Base-by-base conservation (phyloP, 2,113 vertebrate genomes). In the Erpornis zantholeuca region DNA sequence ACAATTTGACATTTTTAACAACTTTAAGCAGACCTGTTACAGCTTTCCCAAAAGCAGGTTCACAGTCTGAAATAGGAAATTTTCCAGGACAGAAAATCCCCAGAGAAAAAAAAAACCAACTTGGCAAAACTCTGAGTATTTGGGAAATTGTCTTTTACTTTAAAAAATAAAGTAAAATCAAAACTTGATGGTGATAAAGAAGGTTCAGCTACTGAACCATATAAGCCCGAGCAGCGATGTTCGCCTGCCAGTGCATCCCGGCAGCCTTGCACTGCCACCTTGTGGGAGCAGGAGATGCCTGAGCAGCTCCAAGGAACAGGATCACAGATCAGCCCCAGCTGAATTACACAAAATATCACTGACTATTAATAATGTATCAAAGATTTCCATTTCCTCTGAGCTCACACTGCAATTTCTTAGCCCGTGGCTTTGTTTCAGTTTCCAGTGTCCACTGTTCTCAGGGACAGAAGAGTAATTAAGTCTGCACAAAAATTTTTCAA, bases 181-280 rank as follows among this genome's bases (percentile, higher is more conserved):
- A 35, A 91, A 68, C n/a, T 19, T n/a, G 50, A 4, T 3, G 15
- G 29, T 11, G 36, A 52, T 31, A 22, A 22, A 31, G 69, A 38
- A 44, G 71, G 24, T 18, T 56, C 71, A 38, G 45, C 47, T 53
- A 4, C 2, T 33, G 60, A 83, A 40, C 4, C 3, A 22, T n/a
- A 13, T 2, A 23, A 75, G 17, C 45, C 8, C 0, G 0, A 53
- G n/a, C 18, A 70, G 52, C 2, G 4, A n/a, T 1, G 47, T 17
- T 56, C 0, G 0, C 76, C 33, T 5, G 57, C 25, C 18, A 15
- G 38, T 0, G 7, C 22, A 5, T 28, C 35, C 18, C 3, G 17
- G 77, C 90, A 80, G 91, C 68, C 63, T 90, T 65, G 8, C 85
- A 42, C 60, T 15, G 97, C 97, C 97, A 96, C 92, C 97, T 92